These are phyloP conservation scores for Alviniconcha strummeri DNA, from an alignment of 2,888 invertebrate species.

Conservation along the genomic window DNA sequence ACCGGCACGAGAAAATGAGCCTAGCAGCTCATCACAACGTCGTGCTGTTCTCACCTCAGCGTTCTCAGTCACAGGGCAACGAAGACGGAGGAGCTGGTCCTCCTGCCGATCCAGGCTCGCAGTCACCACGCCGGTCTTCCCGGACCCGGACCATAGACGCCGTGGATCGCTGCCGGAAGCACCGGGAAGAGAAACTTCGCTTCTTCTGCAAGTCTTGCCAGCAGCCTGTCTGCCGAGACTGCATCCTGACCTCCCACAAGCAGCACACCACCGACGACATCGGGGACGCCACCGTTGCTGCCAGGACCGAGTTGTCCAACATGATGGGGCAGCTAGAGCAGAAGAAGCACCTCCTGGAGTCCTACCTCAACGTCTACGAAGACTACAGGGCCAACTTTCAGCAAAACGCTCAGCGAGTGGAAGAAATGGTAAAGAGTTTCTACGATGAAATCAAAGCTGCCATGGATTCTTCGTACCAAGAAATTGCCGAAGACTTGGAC, in stretches of 20 bases:
- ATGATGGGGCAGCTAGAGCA: constrained; percentile 31
- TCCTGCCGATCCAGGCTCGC: not conserved
- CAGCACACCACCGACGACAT: constrained; percentile 35
- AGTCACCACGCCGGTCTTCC: not conserved
- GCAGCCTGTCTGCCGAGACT: constrained; percentile 35
- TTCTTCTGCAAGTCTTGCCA: constrained; percentile 37
- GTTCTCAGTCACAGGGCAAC: not conserved
- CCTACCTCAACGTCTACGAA: constrained; percentile 1
- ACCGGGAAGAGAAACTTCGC: constrained; percentile 29
- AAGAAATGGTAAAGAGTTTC: constrained; percentile 20
- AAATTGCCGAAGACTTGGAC: constrained; percentile 21
- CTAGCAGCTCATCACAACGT: constrained; percentile 32
- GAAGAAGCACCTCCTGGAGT: constrained; percentile 17
- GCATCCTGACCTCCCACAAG: constrained; percentile 39
- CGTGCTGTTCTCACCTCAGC: constrained; percentile 11
- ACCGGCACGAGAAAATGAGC: constrained; percentile 32
- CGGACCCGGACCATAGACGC: not conserved
- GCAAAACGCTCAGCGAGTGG: constrained; percentile 23
- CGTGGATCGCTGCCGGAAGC: constrained; percentile 31
- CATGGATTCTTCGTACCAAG: constrained; percentile 22
- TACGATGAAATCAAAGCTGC: constrained; percentile 23
- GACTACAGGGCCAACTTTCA: constrained; percentile 31
- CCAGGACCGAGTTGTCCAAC: constrained; percentile 20
- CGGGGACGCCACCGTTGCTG: constrained; percentile 24
- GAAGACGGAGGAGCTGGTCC: not conserved